Conservation (phyloP, 2,113 vertebrate genomes). For the Gasterosteus nipponicus region DNA sequence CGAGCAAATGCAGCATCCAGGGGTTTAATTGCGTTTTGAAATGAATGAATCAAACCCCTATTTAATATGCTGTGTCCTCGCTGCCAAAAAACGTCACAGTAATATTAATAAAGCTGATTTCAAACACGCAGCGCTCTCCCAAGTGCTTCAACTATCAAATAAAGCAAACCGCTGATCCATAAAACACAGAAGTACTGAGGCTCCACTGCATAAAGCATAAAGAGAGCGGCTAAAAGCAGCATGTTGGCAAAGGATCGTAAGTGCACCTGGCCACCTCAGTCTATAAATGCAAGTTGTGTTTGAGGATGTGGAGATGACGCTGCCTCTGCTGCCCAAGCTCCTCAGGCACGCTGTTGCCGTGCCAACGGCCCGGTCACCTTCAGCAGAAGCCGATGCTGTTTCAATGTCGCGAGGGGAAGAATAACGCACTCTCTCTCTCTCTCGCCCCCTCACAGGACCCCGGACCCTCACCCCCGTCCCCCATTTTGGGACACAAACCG, state of each 20-base stretch:
- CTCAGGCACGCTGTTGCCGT: constrained; percentile 40
- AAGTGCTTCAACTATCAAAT: constrained; percentile 25
- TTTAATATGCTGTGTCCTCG: constrained; percentile 17
- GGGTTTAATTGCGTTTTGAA: constrained; percentile 53
- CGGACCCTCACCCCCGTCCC: constrained; percentile 91
- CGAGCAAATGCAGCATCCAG: constrained; percentile 27
- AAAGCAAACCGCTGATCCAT: constrained; percentile 22
- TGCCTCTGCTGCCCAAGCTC: constrained; percentile 38
- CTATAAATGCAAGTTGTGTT: constrained; percentile 42
- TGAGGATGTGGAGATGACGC: constrained; percentile 47
- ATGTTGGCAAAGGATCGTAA: not conserved
- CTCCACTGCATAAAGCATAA: not conserved
- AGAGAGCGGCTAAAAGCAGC: not conserved
- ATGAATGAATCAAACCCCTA: constrained; percentile 39
- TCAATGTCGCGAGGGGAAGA: constrained; percentile 22
- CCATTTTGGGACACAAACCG: constrained; percentile 91
- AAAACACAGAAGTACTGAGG: not conserved
- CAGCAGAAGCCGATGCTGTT: constrained; percentile 28
- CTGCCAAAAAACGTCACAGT: constrained; percentile 13
- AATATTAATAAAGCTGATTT: constrained; percentile 4
- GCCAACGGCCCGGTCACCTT: constrained; percentile 50
- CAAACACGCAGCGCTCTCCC: constrained; percentile 20
- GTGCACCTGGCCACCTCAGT: constrained; percentile 21
- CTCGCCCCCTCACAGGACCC: constrained; percentile 84
- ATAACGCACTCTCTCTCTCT: constrained; percentile 7